These are phyloP conservation scores for Neodiprion lecontei DNA, from an alignment of 1,140 invertebrate genomes.

Conservation along the genomic window DNA sequence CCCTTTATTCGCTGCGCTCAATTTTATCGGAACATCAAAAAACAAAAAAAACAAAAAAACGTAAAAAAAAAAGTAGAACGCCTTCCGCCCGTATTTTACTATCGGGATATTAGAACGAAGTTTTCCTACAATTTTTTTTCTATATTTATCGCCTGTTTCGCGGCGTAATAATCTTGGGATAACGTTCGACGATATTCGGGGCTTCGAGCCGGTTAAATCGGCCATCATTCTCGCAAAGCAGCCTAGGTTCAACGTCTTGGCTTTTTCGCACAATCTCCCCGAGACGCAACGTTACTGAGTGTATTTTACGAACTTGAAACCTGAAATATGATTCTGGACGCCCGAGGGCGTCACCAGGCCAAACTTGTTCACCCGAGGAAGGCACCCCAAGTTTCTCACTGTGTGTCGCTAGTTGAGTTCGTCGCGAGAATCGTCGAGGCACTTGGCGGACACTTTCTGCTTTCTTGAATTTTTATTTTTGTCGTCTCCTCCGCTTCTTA, in stretches of 20 bases:
- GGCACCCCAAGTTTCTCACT: background rate
- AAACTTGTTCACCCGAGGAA: background rate
- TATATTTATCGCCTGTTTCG: too few relatives aligned
- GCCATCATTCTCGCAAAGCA: too few relatives aligned
- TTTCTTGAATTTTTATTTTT: background rate
- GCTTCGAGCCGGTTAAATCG: too few relatives aligned
- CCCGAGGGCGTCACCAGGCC: background rate
- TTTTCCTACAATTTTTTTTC: too few relatives aligned
- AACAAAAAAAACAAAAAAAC: too few relatives aligned
- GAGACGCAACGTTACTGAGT: background rate
- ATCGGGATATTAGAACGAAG: too few relatives aligned
- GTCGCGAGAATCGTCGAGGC: background rate
- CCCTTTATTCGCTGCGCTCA: too few relatives aligned
- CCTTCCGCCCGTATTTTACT: too few relatives aligned
- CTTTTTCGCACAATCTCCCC: background rate
- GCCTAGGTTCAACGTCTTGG: background rate
- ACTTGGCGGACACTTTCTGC: background rate
- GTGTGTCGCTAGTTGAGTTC: background rate
- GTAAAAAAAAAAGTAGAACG: too few relatives aligned
- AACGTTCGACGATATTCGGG: too few relatives aligned
- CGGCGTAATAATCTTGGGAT: too few relatives aligned
- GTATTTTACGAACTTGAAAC: slow-evolving; percentile 1
- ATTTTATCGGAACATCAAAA: too few relatives aligned
- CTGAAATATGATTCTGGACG: background rate
- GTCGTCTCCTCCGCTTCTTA: background rate